Percentiles rank a stretch among this genome's conserved stretches.
Evolutionary conservation across 2,113 vertebrate genomes (phyloP).

Genomic region (Rhabdomys dilectus): DNA sequence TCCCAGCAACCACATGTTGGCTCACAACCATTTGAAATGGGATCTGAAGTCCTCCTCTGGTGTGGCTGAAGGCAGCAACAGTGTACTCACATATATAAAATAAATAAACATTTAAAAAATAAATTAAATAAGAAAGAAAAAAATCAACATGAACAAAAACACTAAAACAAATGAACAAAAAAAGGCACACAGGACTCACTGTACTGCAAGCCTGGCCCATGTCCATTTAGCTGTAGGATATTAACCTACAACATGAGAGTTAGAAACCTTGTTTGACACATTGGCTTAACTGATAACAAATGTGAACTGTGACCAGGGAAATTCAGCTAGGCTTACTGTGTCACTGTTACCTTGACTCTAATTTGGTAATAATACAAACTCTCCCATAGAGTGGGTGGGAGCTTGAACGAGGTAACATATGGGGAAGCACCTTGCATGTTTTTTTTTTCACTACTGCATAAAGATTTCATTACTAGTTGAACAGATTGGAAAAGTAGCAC

Average conservation of each 20-base stretch:
- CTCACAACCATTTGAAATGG: too few relatives aligned
- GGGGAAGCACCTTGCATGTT: slow-evolving; percentile 11
- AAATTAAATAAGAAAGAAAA: too few relatives aligned
- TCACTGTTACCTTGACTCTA: slow-evolving; percentile 37
- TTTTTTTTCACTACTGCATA: slow-evolving; percentile 33
- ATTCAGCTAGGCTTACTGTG: slow-evolving; percentile 28
- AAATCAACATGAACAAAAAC: too few relatives aligned
- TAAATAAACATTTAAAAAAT: too few relatives aligned
- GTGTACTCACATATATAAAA: too few relatives aligned
- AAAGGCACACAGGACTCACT: rapidly evolving
- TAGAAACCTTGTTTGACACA: neutral
- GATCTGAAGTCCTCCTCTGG: too few relatives aligned
- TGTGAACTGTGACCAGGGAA: neutral
- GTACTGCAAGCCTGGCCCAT: neutral
- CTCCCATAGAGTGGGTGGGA: neutral
- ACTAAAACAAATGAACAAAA: too few relatives aligned
- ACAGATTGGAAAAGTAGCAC: slow-evolving; percentile 40
- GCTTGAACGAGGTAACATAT: slow-evolving; percentile 46
- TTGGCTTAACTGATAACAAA: neutral
- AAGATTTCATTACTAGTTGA: slow-evolving; percentile 55
- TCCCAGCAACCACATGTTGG: too few relatives aligned
- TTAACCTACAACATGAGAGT: neutral
- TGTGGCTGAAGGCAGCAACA: too few relatives aligned
- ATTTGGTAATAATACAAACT: slow-evolving; percentile 57
- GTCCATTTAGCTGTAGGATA: neutral